phyloP scores from a whole-genome alignment of 1,140 invertebrate genomes.

The Leguminivora glycinivorella region DNA sequence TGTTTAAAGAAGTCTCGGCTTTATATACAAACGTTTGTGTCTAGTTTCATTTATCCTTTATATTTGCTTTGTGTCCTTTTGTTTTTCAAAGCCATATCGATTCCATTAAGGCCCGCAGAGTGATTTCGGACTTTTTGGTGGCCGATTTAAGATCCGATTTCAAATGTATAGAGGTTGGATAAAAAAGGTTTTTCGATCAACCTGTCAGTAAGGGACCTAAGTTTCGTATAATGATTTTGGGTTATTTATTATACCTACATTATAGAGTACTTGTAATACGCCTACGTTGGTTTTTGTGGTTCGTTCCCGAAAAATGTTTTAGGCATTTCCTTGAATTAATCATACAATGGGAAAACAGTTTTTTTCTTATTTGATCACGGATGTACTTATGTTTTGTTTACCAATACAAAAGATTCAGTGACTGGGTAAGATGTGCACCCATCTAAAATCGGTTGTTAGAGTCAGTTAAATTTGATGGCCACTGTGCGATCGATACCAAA shows the following conservation, averaged over 20 bases:
- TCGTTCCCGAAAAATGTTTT: not conserved
- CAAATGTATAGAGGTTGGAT: not conserved
- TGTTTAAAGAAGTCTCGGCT: not conserved
- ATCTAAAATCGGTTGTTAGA: too few species aligned
- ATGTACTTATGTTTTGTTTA: not conserved
- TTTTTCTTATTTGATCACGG: not conserved
- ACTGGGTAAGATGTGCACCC: too few species aligned
- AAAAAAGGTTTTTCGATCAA: conserved; percentile 1
- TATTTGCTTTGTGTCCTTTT: not conserved
- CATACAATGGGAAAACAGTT: not conserved
- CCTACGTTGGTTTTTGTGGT: not conserved
- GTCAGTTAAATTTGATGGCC: too few species aligned
- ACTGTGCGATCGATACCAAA: too few species aligned
- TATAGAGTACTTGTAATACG: not conserved
- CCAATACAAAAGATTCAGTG: too few species aligned
- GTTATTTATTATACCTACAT: conserved; percentile 7
- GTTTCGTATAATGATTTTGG: conserved; percentile 13
- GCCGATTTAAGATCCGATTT: not conserved
- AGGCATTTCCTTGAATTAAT: not conserved
- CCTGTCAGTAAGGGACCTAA: conserved; percentile 16
- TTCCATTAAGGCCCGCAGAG: not conserved
- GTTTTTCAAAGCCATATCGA: not conserved
- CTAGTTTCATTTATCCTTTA: not conserved
- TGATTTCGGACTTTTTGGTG: not conserved
- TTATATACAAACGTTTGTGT: not conserved